Base-by-base conservation (phyloP, 2,888 invertebrate genomes). In the Helobdella robusta region DNA sequence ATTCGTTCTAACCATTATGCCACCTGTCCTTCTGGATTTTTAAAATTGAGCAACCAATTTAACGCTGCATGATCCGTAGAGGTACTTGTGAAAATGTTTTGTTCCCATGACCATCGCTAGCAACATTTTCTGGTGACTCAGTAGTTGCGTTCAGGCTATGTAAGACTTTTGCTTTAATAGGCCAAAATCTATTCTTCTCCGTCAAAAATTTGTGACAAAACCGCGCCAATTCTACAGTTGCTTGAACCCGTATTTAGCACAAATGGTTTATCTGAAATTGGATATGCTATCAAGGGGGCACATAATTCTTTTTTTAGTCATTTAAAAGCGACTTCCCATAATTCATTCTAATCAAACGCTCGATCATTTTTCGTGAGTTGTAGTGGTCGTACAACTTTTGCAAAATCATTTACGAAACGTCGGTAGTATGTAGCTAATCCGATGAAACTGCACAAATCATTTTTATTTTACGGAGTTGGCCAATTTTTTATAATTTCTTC, bases 221-320 rank as follows among this genome's bases (percentile, higher is more conserved):
- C 66, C 66, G 68, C 69, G 5, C 72, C 72, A 15, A 73, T 68
- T 3, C 69, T 70, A 35, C 8, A 30, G n/a, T 61, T 65, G 59
- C 70, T 68, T 15, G 71, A 72, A 66, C 72, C 70, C 18, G 68
- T 70, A 54, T 73, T 72, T 25, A 72, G 50, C 6, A 72, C 66
- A 62, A 69, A 70, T 11, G 23, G 28, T 1, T 52, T 65, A 11
- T 68, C 54, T 46, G 48, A 40, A 36, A 64, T 56, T 11, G 71
- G 71, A 35, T 65, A 68, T 15, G 28, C 36, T 15, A 66, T 36
- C 2, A 66, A 20, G 8, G 66, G 66, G n/a, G 68, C 54, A 18
- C 50, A 68, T 18, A 73, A 59, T 3, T 6, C 8, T 3, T 15
- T 30, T 44, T 69, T 70, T 18, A 71, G 59, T 11, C 4, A 18